Percentiles rank a stretch among this genome's conserved stretches.
These are phyloP conservation scores for Aulostomus chinensis DNA, from an alignment of 2,797 vertebrate species.

Conservation along the genomic window DNA sequence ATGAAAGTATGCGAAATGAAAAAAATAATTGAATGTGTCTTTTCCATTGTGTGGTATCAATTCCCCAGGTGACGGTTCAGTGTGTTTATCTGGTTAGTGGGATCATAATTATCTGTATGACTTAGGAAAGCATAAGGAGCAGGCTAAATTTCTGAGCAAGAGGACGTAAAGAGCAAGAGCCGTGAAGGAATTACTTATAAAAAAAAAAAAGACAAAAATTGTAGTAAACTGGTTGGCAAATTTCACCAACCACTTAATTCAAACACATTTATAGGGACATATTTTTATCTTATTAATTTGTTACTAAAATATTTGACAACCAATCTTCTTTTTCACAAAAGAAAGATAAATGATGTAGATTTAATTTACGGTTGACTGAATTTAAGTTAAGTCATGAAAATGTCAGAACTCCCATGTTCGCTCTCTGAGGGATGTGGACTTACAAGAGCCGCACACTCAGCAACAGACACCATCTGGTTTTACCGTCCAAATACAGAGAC, in stretches of 20 bases:
- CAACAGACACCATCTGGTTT: slow-evolving; percentile 69
- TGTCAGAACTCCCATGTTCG: slow-evolving; percentile 17
- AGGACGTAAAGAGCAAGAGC: neutral
- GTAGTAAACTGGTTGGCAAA: neutral
- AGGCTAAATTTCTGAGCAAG: neutral
- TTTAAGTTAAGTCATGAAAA: slow-evolving; percentile 24
- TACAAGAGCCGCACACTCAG: slow-evolving; percentile 54
- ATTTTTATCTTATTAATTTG: too few relatives aligned
- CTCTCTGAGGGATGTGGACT: slow-evolving; percentile 37
- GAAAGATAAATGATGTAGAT: too few relatives aligned
- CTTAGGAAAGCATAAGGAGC: neutral
- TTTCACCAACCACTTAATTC: neutral
- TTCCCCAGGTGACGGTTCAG: too few relatives aligned
- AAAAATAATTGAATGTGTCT: neutral
- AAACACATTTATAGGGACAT: too few relatives aligned
- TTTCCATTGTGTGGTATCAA: too few relatives aligned
- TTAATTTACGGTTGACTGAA: too few relatives aligned
- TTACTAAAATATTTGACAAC: too few relatives aligned
- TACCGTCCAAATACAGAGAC: slow-evolving; percentile 68
- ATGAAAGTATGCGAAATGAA: neutral
- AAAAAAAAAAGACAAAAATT: neutral
- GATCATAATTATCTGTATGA: too few relatives aligned
- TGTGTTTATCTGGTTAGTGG: slow-evolving; percentile 36
- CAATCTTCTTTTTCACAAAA: too few relatives aligned
- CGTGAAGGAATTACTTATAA: neutral